Conservation (phyloP, 1,140 invertebrate species). For the Sipha flava region DNA sequence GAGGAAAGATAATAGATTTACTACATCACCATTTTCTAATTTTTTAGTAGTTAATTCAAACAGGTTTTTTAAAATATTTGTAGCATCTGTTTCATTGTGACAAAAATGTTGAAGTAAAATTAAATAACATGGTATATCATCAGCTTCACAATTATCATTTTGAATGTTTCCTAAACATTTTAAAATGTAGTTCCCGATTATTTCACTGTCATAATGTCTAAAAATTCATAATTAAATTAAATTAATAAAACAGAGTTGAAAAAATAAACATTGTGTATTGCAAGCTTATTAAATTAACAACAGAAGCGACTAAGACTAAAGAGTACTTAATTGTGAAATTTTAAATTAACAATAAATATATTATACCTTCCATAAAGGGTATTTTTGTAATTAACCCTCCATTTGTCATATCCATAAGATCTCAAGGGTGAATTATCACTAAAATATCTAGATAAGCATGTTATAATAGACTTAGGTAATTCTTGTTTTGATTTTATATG, state of each 20-base stretch:
- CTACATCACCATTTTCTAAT: neutral
- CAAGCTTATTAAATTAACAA: too few species aligned
- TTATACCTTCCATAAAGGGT: conserved; percentile 27
- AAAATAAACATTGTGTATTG: too few species aligned
- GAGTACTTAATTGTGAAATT: too few species aligned
- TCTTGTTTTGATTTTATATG: conserved; percentile 5
- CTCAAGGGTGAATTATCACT: neutral
- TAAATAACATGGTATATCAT: neutral
- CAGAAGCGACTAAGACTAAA: too few species aligned
- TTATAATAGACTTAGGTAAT: neutral
- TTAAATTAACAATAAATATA: too few species aligned
- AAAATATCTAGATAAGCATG: conserved; percentile 4
- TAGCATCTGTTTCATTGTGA: conserved; percentile 1
- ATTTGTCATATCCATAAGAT: neutral
- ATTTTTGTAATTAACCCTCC: conserved; percentile 14
- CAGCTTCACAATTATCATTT: neutral
- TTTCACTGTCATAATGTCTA: neutral
- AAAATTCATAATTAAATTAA: too few species aligned
- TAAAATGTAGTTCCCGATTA: neutral
- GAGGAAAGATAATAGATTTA: neutral
- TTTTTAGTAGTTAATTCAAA: neutral
- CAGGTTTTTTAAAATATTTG: neutral
- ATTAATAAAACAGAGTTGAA: too few species aligned
- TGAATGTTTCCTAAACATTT: neutral
- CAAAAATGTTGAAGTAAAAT: conserved; percentile 28